These are phyloP conservation scores for Eremophila alpestris DNA, from an alignment of 2,797 vertebrate genomes.

Conservation along the genomic window DNA sequence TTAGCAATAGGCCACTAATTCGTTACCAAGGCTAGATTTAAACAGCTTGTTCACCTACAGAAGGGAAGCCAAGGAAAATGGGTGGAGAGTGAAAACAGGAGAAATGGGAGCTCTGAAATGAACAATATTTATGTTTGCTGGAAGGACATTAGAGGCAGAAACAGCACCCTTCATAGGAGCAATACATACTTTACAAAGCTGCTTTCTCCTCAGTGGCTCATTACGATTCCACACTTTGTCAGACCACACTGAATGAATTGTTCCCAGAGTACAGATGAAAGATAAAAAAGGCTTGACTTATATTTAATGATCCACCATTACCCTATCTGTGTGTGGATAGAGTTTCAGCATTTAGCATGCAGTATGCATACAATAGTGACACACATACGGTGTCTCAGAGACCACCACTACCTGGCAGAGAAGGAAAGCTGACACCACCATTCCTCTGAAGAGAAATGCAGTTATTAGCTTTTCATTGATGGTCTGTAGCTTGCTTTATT, in stretches of 20 bases:
- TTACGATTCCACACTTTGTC: neutral
- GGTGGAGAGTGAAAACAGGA: neutral
- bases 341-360: neutral
- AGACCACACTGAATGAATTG: conserved; percentile 1
- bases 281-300: neutral
- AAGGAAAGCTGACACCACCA: neutral
- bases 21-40: neutral
- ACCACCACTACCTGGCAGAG: neutral
- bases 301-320: neutral
- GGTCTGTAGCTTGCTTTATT: neutral
- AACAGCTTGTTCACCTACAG: neutral
- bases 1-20: neutral
- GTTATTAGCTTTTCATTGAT: neutral
- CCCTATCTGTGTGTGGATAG: neutral
- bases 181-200: neutral
- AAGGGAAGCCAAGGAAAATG: neutral
- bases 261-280: conserved; percentile 24
- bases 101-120: neutral
- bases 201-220: neutral
- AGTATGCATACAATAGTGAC: neutral
- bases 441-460: neutral
- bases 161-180: neutral
- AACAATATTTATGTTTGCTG: neutral
- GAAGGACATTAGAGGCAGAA: neutral
- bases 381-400: neutral